Base-by-base conservation (phyloP, 1,140 invertebrate genomes). In the Gerris buenoi region DNA sequence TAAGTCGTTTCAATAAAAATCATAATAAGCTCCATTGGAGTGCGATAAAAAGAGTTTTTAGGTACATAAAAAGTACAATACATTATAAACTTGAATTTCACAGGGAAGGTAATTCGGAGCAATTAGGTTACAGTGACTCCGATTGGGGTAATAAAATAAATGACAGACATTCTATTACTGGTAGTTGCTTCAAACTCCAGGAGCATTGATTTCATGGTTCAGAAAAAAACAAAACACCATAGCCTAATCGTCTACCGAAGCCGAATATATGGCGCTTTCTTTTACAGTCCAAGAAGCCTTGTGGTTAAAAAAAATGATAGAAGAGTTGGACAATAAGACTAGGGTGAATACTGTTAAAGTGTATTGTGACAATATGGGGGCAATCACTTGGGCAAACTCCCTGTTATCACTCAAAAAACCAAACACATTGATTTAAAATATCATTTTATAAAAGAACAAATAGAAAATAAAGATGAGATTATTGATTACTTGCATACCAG, bases 91-190 rank as follows among this genome's bases (percentile, higher is more conserved):
- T 75, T 63, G 63, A 65, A 69, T 72, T 70, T 66, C 27, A 58
- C 69, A 71, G 70, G 70, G 58, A 57, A 65, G 23, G 25, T 18
- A 57, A 70, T 65, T 28, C 58, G 22, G 59, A 61, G 25, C 5
- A 74, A 15, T n/a, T 14, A 63, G 71, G 71, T 59, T 77, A 71
- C 68, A 65, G 68, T 46, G 77, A 78, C 71, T 73, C 74, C 5
- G 76, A 78, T 70, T 78, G 73, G 71, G 75, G 66, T 14, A 73
- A 71, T 63, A 67, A 75, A 66, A 65, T 61, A 61, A 61, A 61
- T 61, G 73, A 75, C 61, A 60, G 74, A 64, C 69, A 69, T 68
- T 76, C 76, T n/a, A 75, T 71, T 69, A 75, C 75, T 14, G 77
- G 77, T 10, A 77, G 73, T 72, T 67, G 70, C 25, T 74, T 76